Evolutionary conservation across 2,797 vertebrate species (phyloP).

Genomic region (Carapus acus): DNA sequence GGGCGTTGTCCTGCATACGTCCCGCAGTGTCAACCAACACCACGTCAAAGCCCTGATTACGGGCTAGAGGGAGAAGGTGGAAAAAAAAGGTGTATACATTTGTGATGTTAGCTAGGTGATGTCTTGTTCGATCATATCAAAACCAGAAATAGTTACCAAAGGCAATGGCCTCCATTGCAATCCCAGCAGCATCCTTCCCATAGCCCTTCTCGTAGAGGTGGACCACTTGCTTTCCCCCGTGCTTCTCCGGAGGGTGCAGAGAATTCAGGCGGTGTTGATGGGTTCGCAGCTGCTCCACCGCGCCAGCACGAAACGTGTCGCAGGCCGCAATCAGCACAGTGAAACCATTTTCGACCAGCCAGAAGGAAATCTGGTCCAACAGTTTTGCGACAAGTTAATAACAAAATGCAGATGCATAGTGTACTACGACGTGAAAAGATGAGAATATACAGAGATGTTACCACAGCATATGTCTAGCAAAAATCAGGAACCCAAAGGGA

Average conservation of each 20-base stretch:
- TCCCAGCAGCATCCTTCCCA: constrained; percentile 94
- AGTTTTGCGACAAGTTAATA: background rate
- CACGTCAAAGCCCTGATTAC: constrained; percentile 92
- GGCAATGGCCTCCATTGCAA: constrained; percentile 96
- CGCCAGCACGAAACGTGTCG: constrained; percentile 93
- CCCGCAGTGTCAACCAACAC: constrained; percentile 98
- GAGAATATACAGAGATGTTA: too few relatives aligned
- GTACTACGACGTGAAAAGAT: too few relatives aligned
- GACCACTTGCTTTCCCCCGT: constrained; percentile 79
- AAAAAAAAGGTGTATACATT: too few relatives aligned
- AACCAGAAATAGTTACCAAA: constrained; percentile 84
- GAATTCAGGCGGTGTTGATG: constrained; percentile 90
- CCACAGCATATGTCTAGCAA: too few relatives aligned
- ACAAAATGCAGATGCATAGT: too few relatives aligned
- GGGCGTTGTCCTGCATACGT: constrained; percentile 98
- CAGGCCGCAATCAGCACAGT: constrained; percentile 95
- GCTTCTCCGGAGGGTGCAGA: constrained; percentile 85
- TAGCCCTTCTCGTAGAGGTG: constrained; percentile 98
- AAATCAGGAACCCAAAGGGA: background rate
- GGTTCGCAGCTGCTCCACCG: constrained; percentile 95
- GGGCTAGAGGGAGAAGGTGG: constrained; percentile 69
- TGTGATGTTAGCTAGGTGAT: too few relatives aligned
- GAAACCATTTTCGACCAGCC: constrained; percentile 96
- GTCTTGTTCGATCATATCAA: too few relatives aligned
- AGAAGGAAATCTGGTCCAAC: constrained; percentile 85